Evolutionary conservation across 2,797 vertebrate species (phyloP).

Genomic region (Micromesistius poutassou): DNA sequence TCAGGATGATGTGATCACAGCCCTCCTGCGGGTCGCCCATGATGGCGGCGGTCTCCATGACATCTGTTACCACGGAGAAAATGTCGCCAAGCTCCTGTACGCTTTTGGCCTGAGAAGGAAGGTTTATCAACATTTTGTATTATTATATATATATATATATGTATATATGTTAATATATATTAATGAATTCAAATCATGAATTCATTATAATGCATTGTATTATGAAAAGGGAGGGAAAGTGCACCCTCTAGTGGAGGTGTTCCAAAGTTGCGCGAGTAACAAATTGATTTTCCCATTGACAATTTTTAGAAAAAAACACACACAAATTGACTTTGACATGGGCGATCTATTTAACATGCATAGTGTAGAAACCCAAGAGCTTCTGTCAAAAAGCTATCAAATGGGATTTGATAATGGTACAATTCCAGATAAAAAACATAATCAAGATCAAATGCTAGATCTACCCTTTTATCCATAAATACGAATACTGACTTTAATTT

Average conservation of each 20-base stretch:
- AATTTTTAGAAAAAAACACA: neutral
- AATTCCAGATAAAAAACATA: too few species aligned
- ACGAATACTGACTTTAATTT: neutral
- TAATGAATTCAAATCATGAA: neutral
- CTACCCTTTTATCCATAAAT: neutral
- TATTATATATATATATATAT: neutral
- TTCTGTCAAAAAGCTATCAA: too few species aligned
- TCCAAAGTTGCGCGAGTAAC: neutral
- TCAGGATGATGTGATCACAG: slow-evolving; percentile 69
- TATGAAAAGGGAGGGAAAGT: neutral
- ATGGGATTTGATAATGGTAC: too few species aligned
- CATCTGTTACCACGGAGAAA: slow-evolving; percentile 68
- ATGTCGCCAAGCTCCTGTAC: slow-evolving; percentile 75
- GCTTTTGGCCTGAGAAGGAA: slow-evolving; percentile 66
- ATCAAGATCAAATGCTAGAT: neutral
- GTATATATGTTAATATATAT: neutral
- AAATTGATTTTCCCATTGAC: neutral
- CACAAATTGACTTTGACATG: neutral
- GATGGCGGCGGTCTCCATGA: slow-evolving; percentile 76
- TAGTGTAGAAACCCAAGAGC: neutral
- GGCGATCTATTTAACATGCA: neutral
- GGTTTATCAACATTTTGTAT: neutral
- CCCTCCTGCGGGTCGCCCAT: slow-evolving; percentile 63
- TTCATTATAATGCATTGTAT: neutral
- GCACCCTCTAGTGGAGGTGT: neutral